phyloP scores from a whole-genome alignment of 2,113 vertebrate species.

The Corythoichthys intestinalis region DNA sequence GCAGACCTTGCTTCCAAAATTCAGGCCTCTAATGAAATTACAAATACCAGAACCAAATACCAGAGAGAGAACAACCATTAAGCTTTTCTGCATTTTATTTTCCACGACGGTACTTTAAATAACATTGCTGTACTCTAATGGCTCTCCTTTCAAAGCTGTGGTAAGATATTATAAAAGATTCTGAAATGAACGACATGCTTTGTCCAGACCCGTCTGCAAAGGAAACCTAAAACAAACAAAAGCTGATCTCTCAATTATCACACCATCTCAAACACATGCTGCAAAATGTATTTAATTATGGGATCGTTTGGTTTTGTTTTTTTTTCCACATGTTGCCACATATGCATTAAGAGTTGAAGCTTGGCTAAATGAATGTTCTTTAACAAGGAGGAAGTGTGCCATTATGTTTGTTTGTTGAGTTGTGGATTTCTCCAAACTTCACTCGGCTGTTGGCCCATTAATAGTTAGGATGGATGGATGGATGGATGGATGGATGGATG shows the following conservation, averaged over 20 bases:
- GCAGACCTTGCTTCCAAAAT: conserved; percentile 62
- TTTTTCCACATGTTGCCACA: conserved; percentile 19
- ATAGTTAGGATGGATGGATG: conserved; percentile 34
- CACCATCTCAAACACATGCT: conserved; percentile 65
- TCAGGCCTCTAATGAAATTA: conserved; percentile 66
- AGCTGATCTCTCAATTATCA: conserved; percentile 70
- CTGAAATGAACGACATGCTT: conserved; percentile 20
- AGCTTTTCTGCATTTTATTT: conserved; percentile 48
- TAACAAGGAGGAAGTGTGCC: conserved; percentile 68
- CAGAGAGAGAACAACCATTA: conserved; percentile 54
- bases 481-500: conserved; percentile 3
- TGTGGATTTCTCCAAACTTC: conserved; percentile 55
- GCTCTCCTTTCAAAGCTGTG: conserved; percentile 15
- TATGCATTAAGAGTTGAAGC: conserved; percentile 20
- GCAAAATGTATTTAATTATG: conserved; percentile 72
- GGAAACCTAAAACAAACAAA: conserved; percentile 71
- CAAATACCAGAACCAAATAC: conserved; percentile 60
- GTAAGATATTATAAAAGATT: conserved; percentile 5
- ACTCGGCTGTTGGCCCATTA: conserved; percentile 59
- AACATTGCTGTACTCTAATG: conserved; percentile 41
- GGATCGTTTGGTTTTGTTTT: conserved; percentile 60
- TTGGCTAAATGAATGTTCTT: conserved; percentile 55
- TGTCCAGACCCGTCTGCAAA: conserved; percentile 62
- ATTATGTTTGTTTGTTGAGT: conserved; percentile 65
- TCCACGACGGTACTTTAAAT: conserved; percentile 47